A percentile compares a stretch with the other conserved stretches of the same genome.
Evolutionary conservation across 1,140 invertebrate species (phyloP).

Genomic region (Maniola jurtina): DNA sequence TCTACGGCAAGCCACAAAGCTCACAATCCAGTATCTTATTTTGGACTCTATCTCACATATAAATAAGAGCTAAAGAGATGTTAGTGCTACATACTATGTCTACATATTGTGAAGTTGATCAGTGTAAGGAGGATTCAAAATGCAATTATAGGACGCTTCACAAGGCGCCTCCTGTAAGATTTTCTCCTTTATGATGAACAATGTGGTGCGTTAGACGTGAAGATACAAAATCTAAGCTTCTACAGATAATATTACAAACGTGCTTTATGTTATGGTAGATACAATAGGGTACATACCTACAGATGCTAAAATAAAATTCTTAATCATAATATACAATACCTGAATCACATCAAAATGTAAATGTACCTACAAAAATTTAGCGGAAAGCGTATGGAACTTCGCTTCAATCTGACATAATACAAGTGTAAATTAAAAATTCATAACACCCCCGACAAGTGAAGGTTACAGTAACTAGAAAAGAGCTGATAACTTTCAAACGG

Average conservation of each 20-base stretch:
- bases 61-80: not conserved
- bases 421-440: no score
- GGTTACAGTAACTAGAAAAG: no score
- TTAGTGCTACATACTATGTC: not conserved
- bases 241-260: not conserved
- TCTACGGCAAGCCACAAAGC: not conserved
- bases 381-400: no score
- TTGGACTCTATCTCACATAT: not conserved
- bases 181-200: constrained; percentile 20
- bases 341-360: no score
- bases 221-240: constrained; percentile 11
- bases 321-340: no score
- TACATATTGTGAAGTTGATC: not conserved
- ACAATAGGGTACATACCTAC: no score
- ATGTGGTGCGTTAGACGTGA: not conserved
- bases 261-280: no score
- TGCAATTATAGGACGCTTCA: constrained; percentile 23
- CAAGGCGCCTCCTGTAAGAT: constrained; percentile 16
- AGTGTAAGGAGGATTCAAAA: constrained; percentile 11
- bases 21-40: not conserved
- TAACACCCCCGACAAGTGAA: no score
- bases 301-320: no score
- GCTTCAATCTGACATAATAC: no score
- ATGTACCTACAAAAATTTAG: no score
- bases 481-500: no score